These are phyloP conservation scores for Oscheius sp. DNA, from an alignment of 2,888 invertebrate genomes.

Conservation along the genomic window DNA sequence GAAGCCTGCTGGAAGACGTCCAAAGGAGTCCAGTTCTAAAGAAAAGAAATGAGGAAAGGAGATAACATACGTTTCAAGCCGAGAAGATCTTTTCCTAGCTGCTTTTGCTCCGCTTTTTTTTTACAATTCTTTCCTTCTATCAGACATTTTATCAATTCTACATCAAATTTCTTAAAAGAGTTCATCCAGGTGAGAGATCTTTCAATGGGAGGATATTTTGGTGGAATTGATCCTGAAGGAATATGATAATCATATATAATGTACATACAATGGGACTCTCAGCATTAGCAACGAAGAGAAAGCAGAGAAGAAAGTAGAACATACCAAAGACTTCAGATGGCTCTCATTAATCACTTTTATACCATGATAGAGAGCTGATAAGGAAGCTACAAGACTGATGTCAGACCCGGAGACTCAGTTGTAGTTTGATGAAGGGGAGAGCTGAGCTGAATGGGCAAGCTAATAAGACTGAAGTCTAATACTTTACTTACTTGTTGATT, in stretches of 20 bases:
- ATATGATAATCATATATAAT: too few relatives aligned
- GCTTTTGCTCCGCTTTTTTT: constrained; percentile 9
- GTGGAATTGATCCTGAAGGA: too few relatives aligned
- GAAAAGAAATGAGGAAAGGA: not conserved
- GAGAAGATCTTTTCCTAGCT: constrained; percentile 30
- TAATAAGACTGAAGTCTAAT: not conserved
- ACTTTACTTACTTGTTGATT: not conserved
- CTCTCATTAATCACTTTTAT: constrained; percentile 19
- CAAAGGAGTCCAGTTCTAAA: constrained; percentile 42
- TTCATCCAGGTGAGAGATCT: not conserved
- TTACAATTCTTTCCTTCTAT: constrained; percentile 24
- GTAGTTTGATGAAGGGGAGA: not conserved
- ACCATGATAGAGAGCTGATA: not conserved
- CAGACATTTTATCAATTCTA: not conserved
- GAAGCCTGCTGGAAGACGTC: constrained; percentile 33
- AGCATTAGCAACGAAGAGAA: not conserved
- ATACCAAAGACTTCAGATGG: not conserved
- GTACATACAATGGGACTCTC: too few relatives aligned
- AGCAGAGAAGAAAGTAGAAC: not conserved
- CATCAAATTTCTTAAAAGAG: not conserved
- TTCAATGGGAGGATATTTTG: not conserved
- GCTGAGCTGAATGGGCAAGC: not conserved
- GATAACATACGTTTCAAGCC: constrained; percentile 32
- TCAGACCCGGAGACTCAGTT: constrained; percentile 2
- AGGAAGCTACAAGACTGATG: constrained; percentile 10